Evolutionary conservation across 2,888 invertebrate genomes (phyloP), one percentile per base, ranked within the genome.

Genomic region (Phasia obesa): DNA sequence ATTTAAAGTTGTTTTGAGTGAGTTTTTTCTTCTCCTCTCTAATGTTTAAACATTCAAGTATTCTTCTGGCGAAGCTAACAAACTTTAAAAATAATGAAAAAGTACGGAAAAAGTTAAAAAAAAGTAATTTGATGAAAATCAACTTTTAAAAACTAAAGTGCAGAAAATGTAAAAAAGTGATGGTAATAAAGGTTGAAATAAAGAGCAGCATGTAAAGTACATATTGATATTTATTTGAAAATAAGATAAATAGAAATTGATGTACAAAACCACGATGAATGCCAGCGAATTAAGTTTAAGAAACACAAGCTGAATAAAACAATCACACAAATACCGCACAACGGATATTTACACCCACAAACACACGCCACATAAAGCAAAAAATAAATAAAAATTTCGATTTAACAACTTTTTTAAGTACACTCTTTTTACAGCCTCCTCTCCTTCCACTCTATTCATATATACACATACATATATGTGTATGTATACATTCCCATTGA

Each of bases 61-160:
- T 57, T 35, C 35, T 38, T 25, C 0, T 31, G 51, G 25, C 27
- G 65, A 81, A 60, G 19, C 23, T 38, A 35, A 62, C 19, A 35
- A 55, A 70, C 31, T 49, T 0, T 17, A 31, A 75, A 47, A 51
- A 42, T 49, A 59, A 65, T 47, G 15, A 73, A 65, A 67, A 77
- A 62, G 49, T 35, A 55, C 9, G 38, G n/a, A 13, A 47, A 25
- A 73, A 47, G 6, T 49, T 38, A 65, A 65, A 19, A 11, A 1
- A 47, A 60, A 69, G 53, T 44, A 44, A 23, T 19, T 69, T 21
- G 13, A 25, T 47, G 7, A 55, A 60, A 67, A 62, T 38, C 25
- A 78, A 78, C 67, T 77, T 77, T 73, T 55, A 55, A 15, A 55
- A 74, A 60, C 23, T 42, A 44, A 81, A 77, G 42, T 47, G 38